Evolutionary conservation across 2,113 vertebrate genomes (phyloP).

Genomic region (Bagarius yarrelli): DNA sequence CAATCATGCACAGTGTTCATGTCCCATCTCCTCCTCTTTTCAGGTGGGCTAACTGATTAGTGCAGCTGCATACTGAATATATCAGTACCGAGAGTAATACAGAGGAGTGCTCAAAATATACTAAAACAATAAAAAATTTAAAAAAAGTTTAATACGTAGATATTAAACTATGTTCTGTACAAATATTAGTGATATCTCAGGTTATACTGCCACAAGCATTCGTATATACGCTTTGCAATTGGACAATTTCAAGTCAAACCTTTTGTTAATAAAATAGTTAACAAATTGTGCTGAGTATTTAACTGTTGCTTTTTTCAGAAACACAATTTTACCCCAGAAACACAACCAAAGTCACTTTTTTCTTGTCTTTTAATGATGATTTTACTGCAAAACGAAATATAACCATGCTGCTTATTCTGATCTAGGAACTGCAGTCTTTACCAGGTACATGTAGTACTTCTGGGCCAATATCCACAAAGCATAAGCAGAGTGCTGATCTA

Average conservation of each 20-base stretch:
- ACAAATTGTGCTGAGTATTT: background rate
- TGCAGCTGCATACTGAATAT: slow-evolving; percentile 19
- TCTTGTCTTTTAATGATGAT: slow-evolving; percentile 26
- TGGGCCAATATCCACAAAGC: background rate
- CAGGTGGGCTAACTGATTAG: background rate
- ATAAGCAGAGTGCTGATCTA: background rate
- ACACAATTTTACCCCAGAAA: background rate
- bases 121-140: too few species aligned
- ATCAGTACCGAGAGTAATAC: background rate
- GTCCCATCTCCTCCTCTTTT: background rate
- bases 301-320: background rate
- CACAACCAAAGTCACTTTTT: slow-evolving; percentile 18
- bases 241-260: background rate
- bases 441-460: background rate
- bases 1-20: background rate
- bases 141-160: background rate
- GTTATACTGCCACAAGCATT: background rate
- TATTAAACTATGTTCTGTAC: too few species aligned
- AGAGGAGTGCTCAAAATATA: background rate
- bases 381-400: slow-evolving; percentile 5
- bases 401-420: background rate
- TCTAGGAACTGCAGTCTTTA: background rate
- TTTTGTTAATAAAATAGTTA: background rate
- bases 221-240: background rate
- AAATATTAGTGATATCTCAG: background rate